Base-by-base conservation (phyloP, 2,113 vertebrate species). In the Xenus cinereus region DNA sequence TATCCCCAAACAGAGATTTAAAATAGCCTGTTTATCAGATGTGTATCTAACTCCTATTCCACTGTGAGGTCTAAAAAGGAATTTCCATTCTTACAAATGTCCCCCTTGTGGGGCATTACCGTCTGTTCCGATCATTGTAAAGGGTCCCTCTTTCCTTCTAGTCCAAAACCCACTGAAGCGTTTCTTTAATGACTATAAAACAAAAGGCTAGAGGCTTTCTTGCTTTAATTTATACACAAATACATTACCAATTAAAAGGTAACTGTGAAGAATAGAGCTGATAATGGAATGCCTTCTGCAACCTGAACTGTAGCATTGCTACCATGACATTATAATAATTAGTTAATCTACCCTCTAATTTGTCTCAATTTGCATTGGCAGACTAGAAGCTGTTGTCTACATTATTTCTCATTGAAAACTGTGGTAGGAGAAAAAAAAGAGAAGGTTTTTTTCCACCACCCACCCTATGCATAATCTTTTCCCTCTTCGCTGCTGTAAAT, bases 11-110 rank as follows among this genome's bases (percentile, higher is more conserved):
- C 96, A 96, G 60, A 94, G 85, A 96, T 96, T 95, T 81, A 67
- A 39, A 87, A 96, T 77, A 48, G 84, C 87, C 93, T 95, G 95
- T 96, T 97, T 95, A 97, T 97, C 95, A 97, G 96, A 95, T 93
- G 91, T 90, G 71, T 82, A 89, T 95, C 95, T 97, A 94, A 95
- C 80, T 95, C 23, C 3, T 90, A 96, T 93, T 89, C 97, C 94
- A 77, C 85, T 22, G 87, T 83, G 94, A 96, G 92, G 89, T 46
- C 90, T 96, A 86, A 96, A 96, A 81, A 96, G 89, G 96, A 90
- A 97, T 97, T 96, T 96, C 90, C 92, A 97, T 89, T 92, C 92
- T 84, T 22, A 82, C 82, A 84, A 90, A 97, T 33, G 82, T 91
- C 57, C 93, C 97, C 94, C 96, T 88, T 27, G 92, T 94, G 96